Base-by-base conservation (phyloP, 2,888 invertebrate genomes). In the Carcina quercana region DNA sequence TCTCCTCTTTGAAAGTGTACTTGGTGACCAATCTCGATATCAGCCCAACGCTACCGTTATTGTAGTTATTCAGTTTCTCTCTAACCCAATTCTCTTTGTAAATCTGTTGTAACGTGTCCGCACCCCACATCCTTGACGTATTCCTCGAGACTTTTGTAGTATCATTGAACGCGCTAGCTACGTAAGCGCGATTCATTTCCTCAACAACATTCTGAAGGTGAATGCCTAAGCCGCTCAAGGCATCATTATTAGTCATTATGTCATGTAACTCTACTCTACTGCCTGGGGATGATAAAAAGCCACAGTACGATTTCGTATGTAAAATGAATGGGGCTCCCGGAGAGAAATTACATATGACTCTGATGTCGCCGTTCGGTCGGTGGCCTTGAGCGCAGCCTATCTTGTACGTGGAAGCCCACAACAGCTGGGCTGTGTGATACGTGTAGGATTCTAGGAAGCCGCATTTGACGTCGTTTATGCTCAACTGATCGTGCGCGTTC, bases 331-430 rank as follows among this genome's bases (percentile, higher is more conserved):
- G 65, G n/a, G 80, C 76, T 12, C 78, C 74, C 6, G 82, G 82
- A 13, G 73, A 50, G 42, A 82, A 83, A 42, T 76, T 73, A 35
- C 82, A 83, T 2, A 75, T 55, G 6, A 80, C 68, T 53, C 79
- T 58, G 13, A 67, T 38, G 40, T 80, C 68, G 13, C 73, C 74
- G 36, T 60, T 59, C 2, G 24, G 10, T 21, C 46, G 50, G 37
- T 41, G 37, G 17, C 64, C 75, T 38, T 59, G 75, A 7, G 79
- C 80, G 49, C 82, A 83, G 27, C 82, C 82, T 11, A 83, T 58
- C 66, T 76, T 74, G 32, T 47, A 50, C 3, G 80, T 80, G 12
- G 62, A 51, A 2, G 79, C 78, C 79, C 79, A 80, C 24, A 83
- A 32, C 20, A 83, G 41, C 38, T 82, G 80, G 7, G 57, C 68